Conservation (phyloP, 1,140 invertebrate species). For the Ostrea edulis region DNA sequence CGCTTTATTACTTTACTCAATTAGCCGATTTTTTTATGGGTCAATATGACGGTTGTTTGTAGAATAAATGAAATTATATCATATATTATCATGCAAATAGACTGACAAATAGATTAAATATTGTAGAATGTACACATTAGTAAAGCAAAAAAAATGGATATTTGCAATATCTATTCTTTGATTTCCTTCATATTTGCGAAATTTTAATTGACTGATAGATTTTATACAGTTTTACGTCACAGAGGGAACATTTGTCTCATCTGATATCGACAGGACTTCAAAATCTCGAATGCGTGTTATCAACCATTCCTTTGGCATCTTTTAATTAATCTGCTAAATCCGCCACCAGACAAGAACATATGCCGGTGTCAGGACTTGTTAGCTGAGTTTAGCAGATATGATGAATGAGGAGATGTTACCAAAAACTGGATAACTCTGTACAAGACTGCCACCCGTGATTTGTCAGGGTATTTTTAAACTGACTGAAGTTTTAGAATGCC, state of each 20-base stretch:
- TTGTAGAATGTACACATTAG: not conserved
- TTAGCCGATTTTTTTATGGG: not conserved
- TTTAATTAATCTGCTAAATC: not conserved
- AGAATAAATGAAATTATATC: constrained; percentile 13
- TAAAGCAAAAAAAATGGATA: not conserved
- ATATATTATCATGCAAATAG: not conserved
- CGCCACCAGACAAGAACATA: not conserved
- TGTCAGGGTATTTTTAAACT: not conserved
- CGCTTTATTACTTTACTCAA: constrained; percentile 7
- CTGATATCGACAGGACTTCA: too few species aligned
- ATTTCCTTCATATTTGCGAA: not conserved
- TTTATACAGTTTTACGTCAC: too few species aligned
- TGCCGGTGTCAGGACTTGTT: not conserved
- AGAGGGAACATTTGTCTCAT: too few species aligned
- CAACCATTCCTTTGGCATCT: too few species aligned
- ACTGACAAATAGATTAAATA: not conserved
- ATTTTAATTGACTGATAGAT: not conserved
- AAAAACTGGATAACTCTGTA: not conserved
- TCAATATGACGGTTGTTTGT: not conserved
- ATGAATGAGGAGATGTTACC: not conserved
- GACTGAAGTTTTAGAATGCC: not conserved
- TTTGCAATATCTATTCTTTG: not conserved
- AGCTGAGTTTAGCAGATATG: not conserved
- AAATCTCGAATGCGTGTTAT: too few species aligned
- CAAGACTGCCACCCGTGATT: not conserved